A percentile compares a stretch with the other conserved stretches of the same genome.
Evolutionary conservation across 92 coral and sea anemone species (phyloP).

Genomic region (Pocillopora grandis): DNA sequence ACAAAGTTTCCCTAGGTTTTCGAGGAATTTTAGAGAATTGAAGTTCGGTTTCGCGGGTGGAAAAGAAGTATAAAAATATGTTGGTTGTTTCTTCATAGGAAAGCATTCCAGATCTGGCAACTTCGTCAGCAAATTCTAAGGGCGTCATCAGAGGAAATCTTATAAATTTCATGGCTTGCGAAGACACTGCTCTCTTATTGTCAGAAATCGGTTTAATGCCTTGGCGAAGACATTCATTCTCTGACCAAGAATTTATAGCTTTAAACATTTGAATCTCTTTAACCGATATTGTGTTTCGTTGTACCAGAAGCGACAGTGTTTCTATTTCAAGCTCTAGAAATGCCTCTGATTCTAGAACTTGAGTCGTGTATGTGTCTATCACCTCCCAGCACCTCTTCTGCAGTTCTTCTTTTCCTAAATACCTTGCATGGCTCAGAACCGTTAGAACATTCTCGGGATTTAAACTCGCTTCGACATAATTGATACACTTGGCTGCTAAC

Average conservation of each 20-base stretch:
- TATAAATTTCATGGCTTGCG: constrained; percentile 68
- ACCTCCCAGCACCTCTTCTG: constrained; percentile 83
- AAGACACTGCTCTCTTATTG: constrained; percentile 61
- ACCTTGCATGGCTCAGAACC: constrained; percentile 74
- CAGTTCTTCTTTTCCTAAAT: constrained; percentile 63
- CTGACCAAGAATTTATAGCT: constrained; percentile 78
- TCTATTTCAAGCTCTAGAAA: constrained; percentile 69
- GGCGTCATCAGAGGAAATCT: constrained; percentile 82
- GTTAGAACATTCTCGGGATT: constrained; percentile 80
- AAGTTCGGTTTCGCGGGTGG: constrained; percentile 69
- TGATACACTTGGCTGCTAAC: constrained; percentile 75
- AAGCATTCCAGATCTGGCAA: constrained; percentile 74
- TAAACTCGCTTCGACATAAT: constrained; percentile 64
- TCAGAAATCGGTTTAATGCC: constrained; percentile 48
- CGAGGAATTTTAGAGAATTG: constrained; percentile 72
- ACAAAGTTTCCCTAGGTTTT: constrained; percentile 44
- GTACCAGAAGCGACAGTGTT: constrained; percentile 56
- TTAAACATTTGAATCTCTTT: constrained; percentile 71
- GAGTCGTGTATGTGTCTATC: constrained; percentile 66
- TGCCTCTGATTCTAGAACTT: constrained; percentile 68
- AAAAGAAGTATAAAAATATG: constrained; percentile 72
- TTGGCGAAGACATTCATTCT: constrained; percentile 63
- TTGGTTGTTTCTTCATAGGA: constrained; percentile 76
- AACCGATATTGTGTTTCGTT: constrained; percentile 62
- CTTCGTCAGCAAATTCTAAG: constrained; percentile 80